These are phyloP conservation scores for Halictus ligatus DNA, from an alignment of 2,888 invertebrate species.

Conservation along the genomic window DNA sequence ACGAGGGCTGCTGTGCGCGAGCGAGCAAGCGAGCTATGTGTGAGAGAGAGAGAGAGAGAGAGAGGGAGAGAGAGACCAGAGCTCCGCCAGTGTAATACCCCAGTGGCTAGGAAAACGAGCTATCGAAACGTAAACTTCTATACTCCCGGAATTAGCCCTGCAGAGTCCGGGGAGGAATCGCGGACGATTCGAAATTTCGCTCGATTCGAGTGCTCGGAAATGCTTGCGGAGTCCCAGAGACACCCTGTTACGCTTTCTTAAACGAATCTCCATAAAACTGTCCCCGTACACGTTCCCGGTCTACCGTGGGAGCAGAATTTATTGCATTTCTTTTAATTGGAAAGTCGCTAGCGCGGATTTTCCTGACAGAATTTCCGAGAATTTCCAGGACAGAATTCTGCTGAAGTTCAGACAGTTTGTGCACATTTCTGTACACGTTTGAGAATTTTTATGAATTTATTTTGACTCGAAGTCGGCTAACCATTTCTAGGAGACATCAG, in stretches of 20 bases:
- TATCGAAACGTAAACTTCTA: constrained; percentile 53
- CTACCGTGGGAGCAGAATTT: background rate
- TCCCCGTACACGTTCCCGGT: background rate
- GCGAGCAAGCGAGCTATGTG: background rate
- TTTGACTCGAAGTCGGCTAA: no score
- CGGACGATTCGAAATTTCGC: constrained; percentile 22
- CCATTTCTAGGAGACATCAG: background rate
- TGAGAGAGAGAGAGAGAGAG: background rate
- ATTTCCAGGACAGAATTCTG: background rate
- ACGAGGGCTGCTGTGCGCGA: constrained; percentile 47
- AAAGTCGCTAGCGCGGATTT: background rate
- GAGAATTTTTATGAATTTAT: background rate
- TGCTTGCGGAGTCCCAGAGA: background rate
- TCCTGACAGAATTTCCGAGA: background rate
- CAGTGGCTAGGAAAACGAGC: constrained; percentile 37
- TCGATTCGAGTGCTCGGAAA: background rate
- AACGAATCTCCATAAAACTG: background rate
- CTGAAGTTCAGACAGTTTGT: background rate
- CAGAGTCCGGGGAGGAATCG: constrained; percentile 34
- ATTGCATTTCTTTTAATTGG: background rate
- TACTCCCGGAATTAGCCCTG: constrained; percentile 47
- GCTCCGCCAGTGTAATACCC: constrained; percentile 37
- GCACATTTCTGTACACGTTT: background rate
- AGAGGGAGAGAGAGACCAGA: constrained; percentile 12
- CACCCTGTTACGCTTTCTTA: background rate